Conservation (phyloP, 1,140 invertebrate species). For the Drosophila micromelanica region DNA sequence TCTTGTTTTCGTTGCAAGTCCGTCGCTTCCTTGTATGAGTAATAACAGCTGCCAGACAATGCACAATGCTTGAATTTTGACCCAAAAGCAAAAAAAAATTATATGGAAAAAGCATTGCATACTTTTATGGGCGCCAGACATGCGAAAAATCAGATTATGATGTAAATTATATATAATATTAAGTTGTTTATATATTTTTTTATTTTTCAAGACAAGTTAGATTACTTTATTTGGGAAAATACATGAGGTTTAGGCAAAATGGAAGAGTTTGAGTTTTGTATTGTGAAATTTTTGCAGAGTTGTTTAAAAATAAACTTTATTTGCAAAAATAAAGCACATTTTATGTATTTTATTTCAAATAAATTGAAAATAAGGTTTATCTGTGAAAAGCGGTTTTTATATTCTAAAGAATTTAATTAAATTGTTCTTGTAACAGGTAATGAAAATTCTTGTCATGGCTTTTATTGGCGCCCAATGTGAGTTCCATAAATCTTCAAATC, state of each 20-base stretch:
- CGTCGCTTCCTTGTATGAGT: slow-evolving; percentile 10
- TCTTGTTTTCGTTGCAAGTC: slow-evolving; percentile 7
- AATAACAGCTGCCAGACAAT: slow-evolving; percentile 59
- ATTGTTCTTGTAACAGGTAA: too few relatives aligned
- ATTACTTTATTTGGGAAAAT: slow-evolving; percentile 11
- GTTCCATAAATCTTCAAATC: not conserved
- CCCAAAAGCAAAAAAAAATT: slow-evolving; percentile 29
- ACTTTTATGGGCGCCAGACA: slow-evolving; percentile 68
- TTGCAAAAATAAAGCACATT: too few relatives aligned
- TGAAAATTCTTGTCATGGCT: not conserved
- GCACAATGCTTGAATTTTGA: slow-evolving; percentile 47
- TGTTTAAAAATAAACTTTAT: too few relatives aligned
- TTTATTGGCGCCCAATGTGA: not conserved
- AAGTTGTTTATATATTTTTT: slow-evolving; percentile 5
- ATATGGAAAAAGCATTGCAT: slow-evolving; percentile 34
- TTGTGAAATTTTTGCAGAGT: not conserved
- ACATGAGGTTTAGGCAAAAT: not conserved
- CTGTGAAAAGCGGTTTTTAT: too few relatives aligned
- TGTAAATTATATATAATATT: slow-evolving; percentile 69
- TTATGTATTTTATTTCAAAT: too few relatives aligned
- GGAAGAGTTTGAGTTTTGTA: not conserved
- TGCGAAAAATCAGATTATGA: slow-evolving; percentile 64
- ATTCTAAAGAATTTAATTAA: too few relatives aligned
- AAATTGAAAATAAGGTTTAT: too few relatives aligned
- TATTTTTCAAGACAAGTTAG: not conserved